phyloP scores from a whole-genome alignment of 1,140 invertebrate species.

The Drepana arcuata region DNA sequence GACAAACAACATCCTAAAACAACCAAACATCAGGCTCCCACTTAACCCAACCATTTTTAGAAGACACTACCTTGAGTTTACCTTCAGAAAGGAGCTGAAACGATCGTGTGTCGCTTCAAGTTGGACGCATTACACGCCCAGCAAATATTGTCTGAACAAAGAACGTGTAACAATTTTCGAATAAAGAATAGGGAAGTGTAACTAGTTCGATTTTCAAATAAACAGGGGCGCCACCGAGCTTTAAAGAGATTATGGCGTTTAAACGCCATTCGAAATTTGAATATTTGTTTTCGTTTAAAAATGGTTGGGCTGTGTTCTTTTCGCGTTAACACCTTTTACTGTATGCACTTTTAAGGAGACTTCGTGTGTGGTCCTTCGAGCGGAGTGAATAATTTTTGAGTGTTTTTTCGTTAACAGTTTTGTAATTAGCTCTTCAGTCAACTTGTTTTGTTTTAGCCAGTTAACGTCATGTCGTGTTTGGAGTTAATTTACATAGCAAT shows the following conservation, averaged over 20 bases:
- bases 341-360: conserved; percentile 48
- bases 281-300: conserved; percentile 49
- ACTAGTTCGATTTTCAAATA: conserved; percentile 38
- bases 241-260: conserved; percentile 57
- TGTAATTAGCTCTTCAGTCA: conserved; percentile 3
- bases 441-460: no score
- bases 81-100: conserved; percentile 12
- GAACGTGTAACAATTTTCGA: conserved; percentile 49
- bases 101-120: conserved; percentile 22
- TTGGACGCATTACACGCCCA: conserved; percentile 45
- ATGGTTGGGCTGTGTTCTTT: conserved; percentile 54
- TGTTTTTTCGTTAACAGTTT: background rate
- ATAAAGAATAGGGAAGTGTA: conserved; percentile 42
- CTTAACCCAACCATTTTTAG: conserved; percentile 48
- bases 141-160: conserved; percentile 56
- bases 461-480: no score
- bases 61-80: conserved; percentile 19
- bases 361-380: conserved; percentile 51
- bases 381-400: background rate
- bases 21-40: conserved; percentile 55
- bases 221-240: conserved; percentile 20
- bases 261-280: conserved; percentile 32
- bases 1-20: conserved; percentile 59
- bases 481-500: conserved; percentile 4
- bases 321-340: conserved; percentile 67